Percentiles rank a stretch among this genome's conserved stretches.
phyloP scores from a whole-genome alignment of 2,888 invertebrate genomes.

The Rhamphomyia laevipes region DNA sequence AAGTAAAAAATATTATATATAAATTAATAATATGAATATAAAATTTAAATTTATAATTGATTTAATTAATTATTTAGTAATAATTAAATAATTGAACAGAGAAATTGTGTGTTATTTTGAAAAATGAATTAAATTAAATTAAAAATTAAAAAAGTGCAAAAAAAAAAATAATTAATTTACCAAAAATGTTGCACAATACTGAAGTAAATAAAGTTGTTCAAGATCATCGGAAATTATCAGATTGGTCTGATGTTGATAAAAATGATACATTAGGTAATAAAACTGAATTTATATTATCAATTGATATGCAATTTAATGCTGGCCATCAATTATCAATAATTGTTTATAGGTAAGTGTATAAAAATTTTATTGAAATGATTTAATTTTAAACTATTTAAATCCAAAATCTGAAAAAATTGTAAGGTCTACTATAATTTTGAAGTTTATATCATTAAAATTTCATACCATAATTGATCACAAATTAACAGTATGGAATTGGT shows the following conservation, averaged over 20 bases:
- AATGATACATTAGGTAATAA: conserved; percentile 29
- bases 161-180: background rate
- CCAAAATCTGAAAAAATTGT: background rate
- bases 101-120: no score
- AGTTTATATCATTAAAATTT: background rate
- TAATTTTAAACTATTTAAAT: no score
- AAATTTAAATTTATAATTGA: no score
- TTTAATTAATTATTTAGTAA: no score
- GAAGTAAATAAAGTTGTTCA: conserved; percentile 31
- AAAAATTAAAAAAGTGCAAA: no score
- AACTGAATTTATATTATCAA: conserved; percentile 28
- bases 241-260: conserved; percentile 30
- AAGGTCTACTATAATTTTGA: background rate
- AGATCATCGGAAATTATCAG: conserved; percentile 32
- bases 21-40: no score
- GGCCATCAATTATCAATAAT: conserved; percentile 73
- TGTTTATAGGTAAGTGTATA: conserved; percentile 46
- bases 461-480: no score
- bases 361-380: no score
- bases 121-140: no score
- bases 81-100: no score
- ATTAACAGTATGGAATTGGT: no score
- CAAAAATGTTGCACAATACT: background rate
- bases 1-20: no score
- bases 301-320: conserved; percentile 75